A percentile compares a stretch with the other conserved stretches of the same genome.
Conservation (phyloP, 2,113 vertebrate species). For the Cettia cetti region DNA sequence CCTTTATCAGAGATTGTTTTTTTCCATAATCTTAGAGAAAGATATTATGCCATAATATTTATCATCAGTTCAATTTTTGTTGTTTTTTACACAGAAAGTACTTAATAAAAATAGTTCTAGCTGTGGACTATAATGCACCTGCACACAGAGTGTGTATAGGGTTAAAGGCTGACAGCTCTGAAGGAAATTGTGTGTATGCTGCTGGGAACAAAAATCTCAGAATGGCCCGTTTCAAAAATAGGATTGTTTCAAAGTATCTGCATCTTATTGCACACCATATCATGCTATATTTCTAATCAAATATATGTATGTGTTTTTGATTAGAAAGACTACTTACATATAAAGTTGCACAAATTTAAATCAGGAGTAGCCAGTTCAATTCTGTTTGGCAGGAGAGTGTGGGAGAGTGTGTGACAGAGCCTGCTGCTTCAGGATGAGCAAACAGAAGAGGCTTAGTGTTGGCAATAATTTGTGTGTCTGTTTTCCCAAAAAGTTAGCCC, state of each 20-base stretch:
- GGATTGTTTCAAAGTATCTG: background rate
- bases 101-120: background rate
- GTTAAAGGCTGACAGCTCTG: background rate
- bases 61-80: background rate
- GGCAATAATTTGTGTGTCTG: background rate
- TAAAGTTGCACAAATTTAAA: background rate
- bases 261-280: fast-evolving
- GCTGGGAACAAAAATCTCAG: background rate
- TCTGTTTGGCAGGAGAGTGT: background rate
- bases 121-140: background rate
- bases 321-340: background rate
- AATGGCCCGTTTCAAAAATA: background rate
- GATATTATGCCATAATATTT: background rate
- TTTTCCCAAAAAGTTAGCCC: background rate
- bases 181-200: background rate
- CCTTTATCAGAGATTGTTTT: background rate
- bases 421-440: background rate
- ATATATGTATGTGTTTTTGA: background rate
- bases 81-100: background rate
- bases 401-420: background rate
- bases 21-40: background rate
- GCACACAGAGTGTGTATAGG: background rate
- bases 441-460: background rate
- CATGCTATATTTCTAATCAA: background rate
- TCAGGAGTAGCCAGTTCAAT: background rate